Base-by-base conservation (phyloP, 2,113 vertebrate species). In the Neopipo cinnamomea region DNA sequence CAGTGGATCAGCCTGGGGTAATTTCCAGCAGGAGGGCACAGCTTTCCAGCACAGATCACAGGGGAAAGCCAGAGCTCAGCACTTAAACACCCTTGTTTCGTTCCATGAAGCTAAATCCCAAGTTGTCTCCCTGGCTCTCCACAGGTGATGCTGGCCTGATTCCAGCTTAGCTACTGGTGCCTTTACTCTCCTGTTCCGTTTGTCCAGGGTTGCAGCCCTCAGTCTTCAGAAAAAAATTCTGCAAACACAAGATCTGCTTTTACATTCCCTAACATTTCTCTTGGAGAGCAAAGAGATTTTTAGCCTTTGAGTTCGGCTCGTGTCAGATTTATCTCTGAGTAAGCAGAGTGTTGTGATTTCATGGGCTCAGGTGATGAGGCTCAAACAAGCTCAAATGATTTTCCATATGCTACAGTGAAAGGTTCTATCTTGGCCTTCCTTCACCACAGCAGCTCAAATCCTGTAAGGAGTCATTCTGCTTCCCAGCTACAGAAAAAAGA, bases 81-180 rank as follows among this genome's bases (percentile, higher is more conserved):
- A 50, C 19, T 49, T 28, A 33, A 80, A 25, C 0, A 0, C 11
- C 13, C 4, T 18, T 0, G 0, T 46, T 82, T 49, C 0, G 0
- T 24, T 39, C 62, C 0, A 0, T 8, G 73, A 85, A 46, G 28
- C n/a, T 31, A 46, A 66, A 53, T 13, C 49, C 63, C 0, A 2
- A 37, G 33, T 2, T 46, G 15, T 31, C 72, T 67, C 80, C 59
- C n/a, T 39, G 14, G n/a, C 50, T 63, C 72, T 49, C 59, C 15
- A 37, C n/a, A 53, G 41, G 41, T 1, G 21, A 80, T n/a, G 33
- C 59, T 59, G 2, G 10, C 20, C 53, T n/a, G 28, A 53, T 2
- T 31, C 0, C 5, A 68, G 72, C 62, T 86, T 71, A 47, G 23
- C 39, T 56, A 9, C 3, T 14, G 50, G n/a, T 19, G 37, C 13